A percentile compares a stretch with the other conserved stretches of the same genome.
phyloP scores from a whole-genome alignment of 2,888 invertebrate genomes.

The Drosophila testacea region DNA sequence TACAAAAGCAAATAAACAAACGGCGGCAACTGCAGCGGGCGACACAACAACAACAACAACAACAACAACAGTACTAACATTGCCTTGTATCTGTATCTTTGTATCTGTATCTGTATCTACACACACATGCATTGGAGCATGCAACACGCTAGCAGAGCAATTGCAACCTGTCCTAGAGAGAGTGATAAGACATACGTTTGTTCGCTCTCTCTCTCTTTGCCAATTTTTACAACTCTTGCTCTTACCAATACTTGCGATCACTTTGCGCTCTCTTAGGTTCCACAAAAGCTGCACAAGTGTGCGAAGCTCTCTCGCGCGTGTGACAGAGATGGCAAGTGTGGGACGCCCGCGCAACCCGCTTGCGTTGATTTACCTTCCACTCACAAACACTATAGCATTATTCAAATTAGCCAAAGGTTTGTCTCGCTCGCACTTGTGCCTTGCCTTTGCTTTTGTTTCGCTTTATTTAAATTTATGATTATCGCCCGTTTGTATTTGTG shows the following conservation, averaged over 20 bases:
- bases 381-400: slow-evolving; percentile 51
- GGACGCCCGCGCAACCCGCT: slow-evolving; percentile 34
- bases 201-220: slow-evolving; percentile 39
- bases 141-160: slow-evolving; percentile 57
- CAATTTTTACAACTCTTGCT: slow-evolving; percentile 20
- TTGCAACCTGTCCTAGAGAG: slow-evolving; percentile 58
- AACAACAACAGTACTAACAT: slow-evolving; percentile 33
- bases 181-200: slow-evolving; percentile 13
- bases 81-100: slow-evolving; percentile 30
- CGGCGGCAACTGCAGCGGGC: slow-evolving; percentile 60
- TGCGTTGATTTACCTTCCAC: slow-evolving; percentile 25
- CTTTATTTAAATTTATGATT: slow-evolving; percentile 79
- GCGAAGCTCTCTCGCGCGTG: slow-evolving; percentile 36
- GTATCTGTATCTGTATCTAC: slow-evolving; percentile 45
- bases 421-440: slow-evolving; percentile 45
- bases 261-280: slow-evolving; percentile 67
- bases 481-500: slow-evolving; percentile 33
- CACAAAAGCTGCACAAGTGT: slow-evolving; percentile 65
- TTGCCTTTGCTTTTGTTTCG: slow-evolving; percentile 26
- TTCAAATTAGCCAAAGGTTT: slow-evolving; percentile 60
- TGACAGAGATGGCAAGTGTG: slow-evolving; percentile 56
- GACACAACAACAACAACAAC: slow-evolving; percentile 42
- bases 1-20: slow-evolving; percentile 73
- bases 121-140: slow-evolving; percentile 53
- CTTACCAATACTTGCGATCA: slow-evolving; percentile 36